These are phyloP conservation scores for Hyposoter dolosus DNA, from an alignment of 2,888 invertebrate genomes.

Conservation along the genomic window DNA sequence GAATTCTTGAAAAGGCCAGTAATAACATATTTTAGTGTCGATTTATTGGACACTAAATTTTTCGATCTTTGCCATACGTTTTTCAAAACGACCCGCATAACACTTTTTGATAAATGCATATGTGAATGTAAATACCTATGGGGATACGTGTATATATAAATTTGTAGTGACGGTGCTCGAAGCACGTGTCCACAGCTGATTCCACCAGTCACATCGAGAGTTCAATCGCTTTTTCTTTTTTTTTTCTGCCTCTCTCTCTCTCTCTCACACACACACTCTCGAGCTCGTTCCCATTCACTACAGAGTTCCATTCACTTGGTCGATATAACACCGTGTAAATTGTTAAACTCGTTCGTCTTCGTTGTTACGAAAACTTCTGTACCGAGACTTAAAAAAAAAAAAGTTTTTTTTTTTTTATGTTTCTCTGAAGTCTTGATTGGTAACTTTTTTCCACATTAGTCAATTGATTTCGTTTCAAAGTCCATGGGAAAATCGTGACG, in stretches of 20 bases:
- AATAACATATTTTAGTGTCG: neutral
- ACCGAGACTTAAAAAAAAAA: neutral
- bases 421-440: neutral
- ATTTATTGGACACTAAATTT: neutral
- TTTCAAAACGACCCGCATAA: slow-evolving; percentile 6
- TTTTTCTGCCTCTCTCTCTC: slow-evolving; percentile 34
- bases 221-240: slow-evolving; percentile 65
- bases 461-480: neutral
- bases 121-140: neutral
- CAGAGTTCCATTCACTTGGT: slow-evolving; percentile 60
- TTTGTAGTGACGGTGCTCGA: slow-evolving; percentile 19
- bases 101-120: neutral
- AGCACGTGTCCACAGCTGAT: slow-evolving; percentile 67
- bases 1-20: neutral
- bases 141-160: neutral
- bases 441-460: neutral
- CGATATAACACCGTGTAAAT: slow-evolving; percentile 33
- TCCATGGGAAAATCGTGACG: neutral
- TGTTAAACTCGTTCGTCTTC: slow-evolving; percentile 42
- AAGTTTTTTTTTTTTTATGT: neutral
- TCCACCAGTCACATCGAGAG: slow-evolving; percentile 58
- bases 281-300: slow-evolving; percentile 58
- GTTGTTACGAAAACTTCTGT: slow-evolving; percentile 30
- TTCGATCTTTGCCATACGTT: neutral
- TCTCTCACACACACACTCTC: slow-evolving; percentile 20